Conservation (phyloP, 2,888 invertebrate species). For the Ichneumoninae sp. region DNA sequence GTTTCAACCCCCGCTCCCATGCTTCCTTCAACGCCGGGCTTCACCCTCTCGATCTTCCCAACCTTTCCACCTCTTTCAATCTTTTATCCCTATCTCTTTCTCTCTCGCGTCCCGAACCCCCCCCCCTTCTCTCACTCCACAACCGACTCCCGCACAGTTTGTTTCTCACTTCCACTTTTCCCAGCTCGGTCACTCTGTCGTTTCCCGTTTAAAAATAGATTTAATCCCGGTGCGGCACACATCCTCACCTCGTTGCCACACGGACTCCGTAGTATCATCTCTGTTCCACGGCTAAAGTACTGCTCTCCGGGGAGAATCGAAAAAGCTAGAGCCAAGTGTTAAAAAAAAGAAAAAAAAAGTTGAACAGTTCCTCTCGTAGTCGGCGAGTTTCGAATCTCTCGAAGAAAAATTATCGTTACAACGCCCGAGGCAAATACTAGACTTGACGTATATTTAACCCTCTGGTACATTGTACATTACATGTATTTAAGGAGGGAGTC, state of each 20-base stretch:
- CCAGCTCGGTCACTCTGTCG: conserved; percentile 51
- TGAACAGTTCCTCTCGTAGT: background rate
- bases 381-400: conserved; percentile 3
- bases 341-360: background rate
- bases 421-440: background rate
- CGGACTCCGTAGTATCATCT: conserved; percentile 30
- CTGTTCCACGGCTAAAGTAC: conserved; percentile 12
- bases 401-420: background rate
- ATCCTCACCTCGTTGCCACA: conserved; percentile 30
- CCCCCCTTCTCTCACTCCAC: conserved; percentile 3
- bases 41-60: conserved; percentile 31
- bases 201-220: conserved; percentile 70
- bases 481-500: too few species aligned
- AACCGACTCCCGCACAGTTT: conserved; percentile 25
- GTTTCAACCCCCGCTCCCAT: background rate
- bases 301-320: conserved; percentile 39
- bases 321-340: conserved; percentile 35
- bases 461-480: background rate
- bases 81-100: conserved; percentile 39
- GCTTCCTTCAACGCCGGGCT: conserved; percentile 5
- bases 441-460: background rate
- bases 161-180: conserved; percentile 31
- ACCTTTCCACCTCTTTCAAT: conserved; percentile 36
- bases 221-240: conserved; percentile 59
- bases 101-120: conserved; percentile 10